phyloP scores from a whole-genome alignment of 2,888 invertebrate genomes.

The Machimus rusticus region DNA sequence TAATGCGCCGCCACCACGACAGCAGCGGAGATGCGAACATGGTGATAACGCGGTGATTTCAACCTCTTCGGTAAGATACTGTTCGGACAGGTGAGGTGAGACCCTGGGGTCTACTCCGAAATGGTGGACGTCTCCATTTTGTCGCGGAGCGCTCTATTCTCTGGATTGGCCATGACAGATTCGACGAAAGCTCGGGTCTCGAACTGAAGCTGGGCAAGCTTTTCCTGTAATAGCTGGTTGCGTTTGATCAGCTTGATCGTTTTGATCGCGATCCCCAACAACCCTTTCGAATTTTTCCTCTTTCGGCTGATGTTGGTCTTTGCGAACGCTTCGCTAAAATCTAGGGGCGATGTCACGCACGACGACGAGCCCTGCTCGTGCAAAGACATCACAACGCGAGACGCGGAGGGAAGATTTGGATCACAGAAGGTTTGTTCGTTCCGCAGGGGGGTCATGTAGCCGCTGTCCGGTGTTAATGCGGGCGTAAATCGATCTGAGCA shows the following conservation, averaged over 20 bases:
- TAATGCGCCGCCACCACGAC: neutral
- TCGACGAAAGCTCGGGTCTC: conserved; percentile 71
- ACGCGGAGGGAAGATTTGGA: neutral
- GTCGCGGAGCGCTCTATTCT: conserved; percentile 57
- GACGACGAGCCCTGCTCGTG: neutral
- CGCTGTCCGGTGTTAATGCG: neutral
- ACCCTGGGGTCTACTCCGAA: neutral
- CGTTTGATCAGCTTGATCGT: conserved; percentile 71
- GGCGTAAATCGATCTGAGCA: neutral
- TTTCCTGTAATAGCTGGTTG: conserved; percentile 69
- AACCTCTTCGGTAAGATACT: neutral
- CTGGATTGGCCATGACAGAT: conserved; percentile 67
- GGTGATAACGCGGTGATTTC: neutral
- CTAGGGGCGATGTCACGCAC: neutral
- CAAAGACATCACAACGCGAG: neutral
- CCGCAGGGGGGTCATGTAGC: neutral
- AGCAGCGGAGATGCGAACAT: neutral
- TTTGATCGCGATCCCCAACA: conserved; percentile 70
- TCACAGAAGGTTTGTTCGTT: neutral
- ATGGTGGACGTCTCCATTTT: conserved; percentile 46
- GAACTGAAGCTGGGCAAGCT: conserved; percentile 68
- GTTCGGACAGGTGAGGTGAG: neutral
- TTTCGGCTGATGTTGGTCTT: neutral
- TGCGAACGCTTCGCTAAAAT: neutral
- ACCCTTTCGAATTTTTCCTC: conserved; percentile 61